Evolutionary conservation across 2,113 vertebrate genomes (phyloP).

Genomic region (Phasianus colchicus): DNA sequence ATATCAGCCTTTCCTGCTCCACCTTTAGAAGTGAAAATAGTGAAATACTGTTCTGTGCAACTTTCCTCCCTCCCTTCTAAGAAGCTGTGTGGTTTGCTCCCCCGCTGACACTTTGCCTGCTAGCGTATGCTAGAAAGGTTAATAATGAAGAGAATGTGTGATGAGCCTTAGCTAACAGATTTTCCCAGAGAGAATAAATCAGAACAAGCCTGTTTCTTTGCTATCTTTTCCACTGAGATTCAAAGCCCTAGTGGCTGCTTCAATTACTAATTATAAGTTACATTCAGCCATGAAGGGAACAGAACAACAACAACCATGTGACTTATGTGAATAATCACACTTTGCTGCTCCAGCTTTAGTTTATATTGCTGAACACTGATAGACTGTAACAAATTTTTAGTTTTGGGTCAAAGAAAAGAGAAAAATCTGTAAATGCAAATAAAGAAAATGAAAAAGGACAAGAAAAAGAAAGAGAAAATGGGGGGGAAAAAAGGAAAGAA

Average conservation of each 20-base stretch:
- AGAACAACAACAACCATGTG: neutral
- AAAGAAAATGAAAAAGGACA: neutral
- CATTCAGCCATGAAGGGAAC: constrained; percentile 42
- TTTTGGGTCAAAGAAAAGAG: neutral
- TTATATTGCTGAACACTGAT: neutral
- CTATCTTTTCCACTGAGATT: neutral
- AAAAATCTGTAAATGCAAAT: neutral
- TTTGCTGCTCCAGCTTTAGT: neutral
- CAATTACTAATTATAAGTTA: constrained; percentile 46
- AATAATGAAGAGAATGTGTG: neutral
- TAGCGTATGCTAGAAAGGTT: neutral
- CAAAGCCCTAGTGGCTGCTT: constrained; percentile 32
- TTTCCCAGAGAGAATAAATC: constrained; percentile 46
- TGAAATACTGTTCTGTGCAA: neutral
- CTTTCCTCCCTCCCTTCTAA: neutral
- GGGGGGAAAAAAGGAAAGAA: too few species aligned
- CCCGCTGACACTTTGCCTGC: neutral
- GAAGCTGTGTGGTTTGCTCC: neutral
- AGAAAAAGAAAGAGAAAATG: neutral
- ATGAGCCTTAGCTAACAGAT: constrained; percentile 32
- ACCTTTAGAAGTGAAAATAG: neutral
- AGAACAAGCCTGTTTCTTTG: neutral
- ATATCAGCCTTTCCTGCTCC: neutral
- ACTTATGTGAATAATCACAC: neutral
- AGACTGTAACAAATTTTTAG: neutral